Evolutionary conservation across 2,113 vertebrate genomes (phyloP), one percentile per base, ranked within the genome.

Genomic region (Megaceryle torquata): DNA sequence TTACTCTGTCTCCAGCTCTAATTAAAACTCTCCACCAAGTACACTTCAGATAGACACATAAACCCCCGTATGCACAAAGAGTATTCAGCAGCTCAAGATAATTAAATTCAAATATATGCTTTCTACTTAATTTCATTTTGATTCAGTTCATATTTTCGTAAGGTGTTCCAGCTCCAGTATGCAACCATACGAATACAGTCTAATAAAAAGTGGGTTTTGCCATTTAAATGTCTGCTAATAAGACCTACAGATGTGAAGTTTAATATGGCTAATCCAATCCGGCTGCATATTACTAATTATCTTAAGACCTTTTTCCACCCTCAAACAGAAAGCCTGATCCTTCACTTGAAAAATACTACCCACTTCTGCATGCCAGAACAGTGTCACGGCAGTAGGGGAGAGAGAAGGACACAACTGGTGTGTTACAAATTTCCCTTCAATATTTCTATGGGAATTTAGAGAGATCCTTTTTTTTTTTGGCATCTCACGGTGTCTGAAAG

Each of bases 81-180:
- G n/a, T 33, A 94, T 87, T 88, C 91, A 75, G 81, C 28, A 71
- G 90, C 81, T 89, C 80, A 44, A 72, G 65, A 72, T 82, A 95
- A 94, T 94, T 68, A 92, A 85, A 95, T 72, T 92, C 80, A 96
- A 96, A 94, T 83, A 91, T 82, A 94, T 93, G 77, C 72, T 75
- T 94, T 89, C 57, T 86, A 93, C 93, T 93, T 86, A 91, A 93
- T 93, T 96, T 93, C 18, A 86, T 87, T 94, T 94, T 50, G 28
- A 87, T 76, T 89, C 76, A 61, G 35, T 67, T 93, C 25, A 4
- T 84, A 76, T 88, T 95, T 89, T 94, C 72, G 77, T 72, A 95
- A 94, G 77, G 92, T 83, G 37, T 84, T 72, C 18, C 21, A 92
- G 77, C 67, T 86, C 37, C 61, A 89, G 53, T 59, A 76, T 79